phyloP scores from a whole-genome alignment of 2,888 invertebrate genomes.

The Apotomis betuletana region DNA sequence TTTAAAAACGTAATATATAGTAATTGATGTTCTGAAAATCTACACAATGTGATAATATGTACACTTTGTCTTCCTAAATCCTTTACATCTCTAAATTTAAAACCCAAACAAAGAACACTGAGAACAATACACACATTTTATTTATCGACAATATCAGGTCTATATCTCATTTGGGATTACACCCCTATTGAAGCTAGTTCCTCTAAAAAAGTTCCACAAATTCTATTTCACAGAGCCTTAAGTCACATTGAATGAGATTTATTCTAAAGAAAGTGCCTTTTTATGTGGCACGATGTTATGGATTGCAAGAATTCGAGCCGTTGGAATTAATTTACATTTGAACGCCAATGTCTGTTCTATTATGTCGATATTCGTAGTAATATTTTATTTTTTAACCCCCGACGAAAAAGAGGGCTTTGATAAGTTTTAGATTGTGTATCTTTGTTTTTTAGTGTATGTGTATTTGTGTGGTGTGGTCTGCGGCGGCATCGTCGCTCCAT shows the following conservation, averaged over 20 bases:
- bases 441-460: no score
- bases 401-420: no score
- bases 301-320: neutral
- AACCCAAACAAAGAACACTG: no score
- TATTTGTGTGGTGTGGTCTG: no score
- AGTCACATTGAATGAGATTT: constrained; percentile 8
- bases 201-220: constrained; percentile 1
- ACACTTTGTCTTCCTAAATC: neutral
- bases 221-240: neutral
- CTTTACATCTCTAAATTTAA: no score
- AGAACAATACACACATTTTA: neutral
- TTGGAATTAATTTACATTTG: neutral
- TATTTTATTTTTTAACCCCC: no score
- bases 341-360: neutral
- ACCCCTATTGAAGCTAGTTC: neutral
- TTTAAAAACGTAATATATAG: no score
- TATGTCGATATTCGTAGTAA: neutral
- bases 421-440: no score
- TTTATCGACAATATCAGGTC: neutral
- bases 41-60: no score
- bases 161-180: neutral
- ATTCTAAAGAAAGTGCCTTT: neutral
- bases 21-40: no score
- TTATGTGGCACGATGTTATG: neutral
- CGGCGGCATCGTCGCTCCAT: no score